These are phyloP conservation scores for Dolichoris vasculosae DNA, from an alignment of 1,140 invertebrate species.

Conservation along the genomic window DNA sequence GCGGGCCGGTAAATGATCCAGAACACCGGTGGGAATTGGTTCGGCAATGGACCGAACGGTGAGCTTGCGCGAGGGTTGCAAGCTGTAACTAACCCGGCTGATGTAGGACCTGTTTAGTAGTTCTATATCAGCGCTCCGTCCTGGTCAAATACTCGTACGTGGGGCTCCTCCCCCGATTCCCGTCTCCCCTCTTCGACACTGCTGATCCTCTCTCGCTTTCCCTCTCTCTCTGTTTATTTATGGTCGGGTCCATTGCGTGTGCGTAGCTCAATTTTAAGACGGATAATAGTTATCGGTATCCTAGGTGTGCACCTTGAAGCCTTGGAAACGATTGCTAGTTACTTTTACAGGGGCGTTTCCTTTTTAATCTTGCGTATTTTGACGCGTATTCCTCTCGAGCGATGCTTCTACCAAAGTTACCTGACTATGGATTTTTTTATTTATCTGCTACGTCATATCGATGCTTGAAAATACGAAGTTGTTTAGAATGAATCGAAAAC, in stretches of 20 bases:
- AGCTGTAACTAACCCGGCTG: conserved; percentile 71
- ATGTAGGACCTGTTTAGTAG: conserved; percentile 75
- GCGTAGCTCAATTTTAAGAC: conserved; percentile 21
- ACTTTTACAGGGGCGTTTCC: no score
- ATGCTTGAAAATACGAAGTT: no score
- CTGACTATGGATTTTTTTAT: no score
- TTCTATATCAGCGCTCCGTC: conserved; percentile 71
- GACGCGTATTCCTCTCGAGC: no score
- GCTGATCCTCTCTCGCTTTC: conserved; percentile 53
- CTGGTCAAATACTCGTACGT: conserved; percentile 66
- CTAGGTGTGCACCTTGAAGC: not conserved
- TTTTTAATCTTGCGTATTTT: no score
- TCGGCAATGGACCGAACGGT: conserved; percentile 54
- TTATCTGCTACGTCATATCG: no score
- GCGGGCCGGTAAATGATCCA: conserved; percentile 74
- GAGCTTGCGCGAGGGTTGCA: conserved; percentile 48
- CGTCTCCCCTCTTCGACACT: conserved; percentile 58
- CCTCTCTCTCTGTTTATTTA: conserved; percentile 39
- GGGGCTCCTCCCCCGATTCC: no score
- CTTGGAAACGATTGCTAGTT: no score
- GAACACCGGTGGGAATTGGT: conserved; percentile 74
- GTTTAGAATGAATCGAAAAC: no score
- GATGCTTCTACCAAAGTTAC: no score
- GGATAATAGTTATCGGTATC: not conserved
- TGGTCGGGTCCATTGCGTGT: not conserved